Evolutionary conservation across 2,797 vertebrate species (phyloP).

Genomic region (Anguilla megastoma): DNA sequence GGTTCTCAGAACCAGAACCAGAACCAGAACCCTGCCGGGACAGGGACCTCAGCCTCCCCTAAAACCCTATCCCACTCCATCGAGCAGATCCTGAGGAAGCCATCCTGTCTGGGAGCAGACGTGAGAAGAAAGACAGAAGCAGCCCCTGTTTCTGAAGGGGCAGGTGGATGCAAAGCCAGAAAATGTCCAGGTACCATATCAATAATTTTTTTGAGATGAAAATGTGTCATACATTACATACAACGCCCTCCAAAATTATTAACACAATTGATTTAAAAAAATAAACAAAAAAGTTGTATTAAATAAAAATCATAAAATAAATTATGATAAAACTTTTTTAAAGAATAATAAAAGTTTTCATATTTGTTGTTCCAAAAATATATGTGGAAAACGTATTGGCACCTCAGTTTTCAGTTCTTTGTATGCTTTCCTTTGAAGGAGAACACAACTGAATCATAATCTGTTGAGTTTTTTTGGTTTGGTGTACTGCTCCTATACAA

Average conservation of each 20-base stretch:
- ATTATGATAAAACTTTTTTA: not conserved
- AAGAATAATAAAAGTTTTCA: not conserved
- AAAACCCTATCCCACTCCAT: constrained; percentile 64
- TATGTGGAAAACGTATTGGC: not conserved
- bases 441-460: not conserved
- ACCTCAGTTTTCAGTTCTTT: not conserved
- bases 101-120: constrained; percentile 43
- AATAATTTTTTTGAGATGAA: not conserved
- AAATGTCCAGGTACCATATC: not conserved
- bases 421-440: not conserved
- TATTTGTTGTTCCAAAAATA: not conserved
- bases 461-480: not conserved
- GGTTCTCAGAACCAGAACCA: not conserved
- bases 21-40: constrained; percentile 10
- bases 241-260: too few species aligned
- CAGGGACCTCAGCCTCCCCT: not conserved
- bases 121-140: constrained; percentile 33
- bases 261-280: not conserved
- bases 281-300: not conserved
- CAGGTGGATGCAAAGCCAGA: constrained; percentile 31
- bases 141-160: constrained; percentile 58
- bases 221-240: not conserved
- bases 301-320: not conserved
- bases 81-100: constrained; percentile 65
- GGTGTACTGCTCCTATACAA: too few species aligned